These are phyloP conservation scores for Vidua chalybeata DNA, from an alignment of 2,113 vertebrate genomes.

Conservation along the genomic window DNA sequence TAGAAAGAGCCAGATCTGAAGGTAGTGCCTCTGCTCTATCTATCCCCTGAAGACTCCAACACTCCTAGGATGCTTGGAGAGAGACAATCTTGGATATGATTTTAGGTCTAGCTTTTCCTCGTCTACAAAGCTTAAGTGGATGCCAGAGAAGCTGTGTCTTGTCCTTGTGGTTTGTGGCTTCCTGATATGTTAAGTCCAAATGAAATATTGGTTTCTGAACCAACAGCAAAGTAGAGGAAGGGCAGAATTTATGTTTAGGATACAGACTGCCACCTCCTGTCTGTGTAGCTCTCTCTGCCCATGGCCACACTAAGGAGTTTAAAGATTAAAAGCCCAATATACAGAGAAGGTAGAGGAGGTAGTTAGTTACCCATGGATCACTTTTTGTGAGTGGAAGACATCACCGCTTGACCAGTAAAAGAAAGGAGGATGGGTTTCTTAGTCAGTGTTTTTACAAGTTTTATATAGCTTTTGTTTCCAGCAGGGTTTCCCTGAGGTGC, in stretches of 20 bases:
- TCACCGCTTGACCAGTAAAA: not conserved
- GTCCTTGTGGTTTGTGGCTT: not conserved
- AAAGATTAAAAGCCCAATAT: not conserved
- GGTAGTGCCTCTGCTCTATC: not conserved
- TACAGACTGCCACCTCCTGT: not conserved
- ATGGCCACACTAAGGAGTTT: not conserved
- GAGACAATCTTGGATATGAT: not conserved
- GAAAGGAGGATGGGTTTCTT: not conserved
- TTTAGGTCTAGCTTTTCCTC: not conserved
- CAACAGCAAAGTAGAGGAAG: not conserved
- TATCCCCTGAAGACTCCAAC: not conserved
- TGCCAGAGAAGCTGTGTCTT: not conserved
- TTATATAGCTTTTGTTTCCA: not conserved
- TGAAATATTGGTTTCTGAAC: not conserved
- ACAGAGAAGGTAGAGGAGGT: not conserved
- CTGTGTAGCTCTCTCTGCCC: not conserved
- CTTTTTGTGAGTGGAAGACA: not conserved
- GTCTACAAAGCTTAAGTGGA: not conserved
- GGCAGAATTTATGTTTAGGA: not conserved
- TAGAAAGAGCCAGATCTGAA: not conserved
- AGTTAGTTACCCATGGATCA: not conserved
- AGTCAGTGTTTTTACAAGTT: not conserved
- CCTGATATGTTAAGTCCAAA: not conserved
- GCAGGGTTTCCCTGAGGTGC: fast-evolving
- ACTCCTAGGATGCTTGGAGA: not conserved